Base-by-base conservation (phyloP, 1,140 invertebrate species). In the Pseudomyrmex sp. region DNA sequence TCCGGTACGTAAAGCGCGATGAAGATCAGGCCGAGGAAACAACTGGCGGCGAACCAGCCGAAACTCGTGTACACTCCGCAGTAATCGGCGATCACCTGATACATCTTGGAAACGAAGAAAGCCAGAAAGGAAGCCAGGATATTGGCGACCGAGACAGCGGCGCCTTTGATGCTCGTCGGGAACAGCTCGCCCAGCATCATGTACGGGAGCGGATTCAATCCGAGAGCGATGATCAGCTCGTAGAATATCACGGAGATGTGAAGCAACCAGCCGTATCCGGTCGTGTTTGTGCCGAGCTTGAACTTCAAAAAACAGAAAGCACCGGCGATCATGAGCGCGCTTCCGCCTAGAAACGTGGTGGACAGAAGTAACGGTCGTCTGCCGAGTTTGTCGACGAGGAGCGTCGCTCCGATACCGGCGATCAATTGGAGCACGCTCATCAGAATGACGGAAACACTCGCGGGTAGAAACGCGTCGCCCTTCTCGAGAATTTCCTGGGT, bases 381-480 rank as follows among this genome's bases (percentile, higher is more conserved):
- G 23, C 96, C 96, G 9, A 94, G 90, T 79, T 92, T 93, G 83
- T 96, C 96, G 56, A 96, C 95, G 2, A 96, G 83, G 0, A 92
- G 68, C 1, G 93, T 92, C 0, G 95, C 94, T 0, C 92, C 89
- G 1, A 96, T 74, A 1, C 97, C 97, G 86, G 95, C 96, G 0
- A 95, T 87, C 1, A 97, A 92, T 88, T 97, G 97, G 7, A 97
- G 94, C 9, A 95, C 91, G 79, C 97, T 97, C 83, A 97, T 93
- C 2, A 96, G 90, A 56, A 96, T 96, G 46, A 96, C 96, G 5
- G 94, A 94, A 18, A 93, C 90, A 0, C 93, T 94, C 0, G 95
- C 94, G 0, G 95, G 94, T 20, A 96, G 88, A 1, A 93, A 93
- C 1, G 93, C 91, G 18, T 93, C 94, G 75, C 94, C 95, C 35